Evolutionary conservation across 2,113 vertebrate genomes (phyloP), one percentile per base, ranked within the genome.

Genomic region (Synodontis membranacea): DNA sequence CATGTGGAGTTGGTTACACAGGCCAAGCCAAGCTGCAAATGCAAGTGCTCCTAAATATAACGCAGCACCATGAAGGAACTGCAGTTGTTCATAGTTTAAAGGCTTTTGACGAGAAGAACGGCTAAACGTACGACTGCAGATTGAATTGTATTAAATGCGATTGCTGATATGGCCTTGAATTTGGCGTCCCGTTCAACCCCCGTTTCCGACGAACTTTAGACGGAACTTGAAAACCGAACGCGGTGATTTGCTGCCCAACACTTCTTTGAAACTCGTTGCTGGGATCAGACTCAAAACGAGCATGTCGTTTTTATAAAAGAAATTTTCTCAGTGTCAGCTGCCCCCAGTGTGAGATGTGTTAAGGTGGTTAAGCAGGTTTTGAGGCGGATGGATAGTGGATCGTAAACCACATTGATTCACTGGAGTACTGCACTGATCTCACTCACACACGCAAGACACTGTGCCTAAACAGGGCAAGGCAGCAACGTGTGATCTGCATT

Each of bases 401-500:
- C n/a, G 21, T 39, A 25, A 84, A 81, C 54, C 42, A 54, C n/a
- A 52, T 4, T 56, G 21, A 56, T n/a, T 68, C n/a, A 25, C 60
- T 78, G 52, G 44, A 46, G 52, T 48, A 23, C 31, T n/a, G 62
- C 76, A 52, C 23, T 60, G 2, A n/a, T 46, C 72, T 9, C 34
- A 39, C 37, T 34, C 37, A 68, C 44, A 28, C 60, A 52, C 60
- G 68, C 44, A 80, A n/a, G n/a, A 34, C 50, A 54, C 21, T 34
- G 15, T 19, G 23, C 52, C 54, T 50, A 64, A 84, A 23, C 2
- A 88, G 28, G 46, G 42, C 25, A 74, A 48, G 44, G 44, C 72
- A 48, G 37, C 15, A 23, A 42, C 14, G 28, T 85, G 86, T 88
- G 80, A 88, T 88, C 48, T 52, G 5, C 19, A 54, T 74, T 70